phyloP scores from a whole-genome alignment of 2,113 vertebrate genomes.

The Hoplias malabaricus region DNA sequence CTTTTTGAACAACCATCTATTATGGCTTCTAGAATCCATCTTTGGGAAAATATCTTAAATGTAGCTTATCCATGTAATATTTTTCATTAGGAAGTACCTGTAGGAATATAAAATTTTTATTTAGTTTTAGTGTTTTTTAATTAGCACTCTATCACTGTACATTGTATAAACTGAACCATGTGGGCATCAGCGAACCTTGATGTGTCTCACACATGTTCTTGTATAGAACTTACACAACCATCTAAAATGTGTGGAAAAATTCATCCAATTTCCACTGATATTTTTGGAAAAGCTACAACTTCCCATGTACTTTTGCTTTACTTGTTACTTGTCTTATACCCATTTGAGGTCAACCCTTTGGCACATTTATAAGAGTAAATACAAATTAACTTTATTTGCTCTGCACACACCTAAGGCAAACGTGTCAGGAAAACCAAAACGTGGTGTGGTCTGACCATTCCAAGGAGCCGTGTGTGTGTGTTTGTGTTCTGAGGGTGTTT shows the following conservation, averaged over 20 bases:
- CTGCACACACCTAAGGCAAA: conserved; percentile 42
- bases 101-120: too few relatives aligned
- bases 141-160: too few relatives aligned
- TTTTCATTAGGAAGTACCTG: too few relatives aligned
- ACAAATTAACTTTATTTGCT: conserved; percentile 41
- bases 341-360: conserved; percentile 46
- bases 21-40: too few relatives aligned
- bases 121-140: too few relatives aligned
- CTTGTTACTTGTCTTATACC: background rate
- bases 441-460: conserved; percentile 32
- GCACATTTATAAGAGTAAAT: conserved; percentile 23
- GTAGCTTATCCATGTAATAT: too few relatives aligned
- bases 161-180: too few relatives aligned
- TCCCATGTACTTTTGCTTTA: background rate
- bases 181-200: too few relatives aligned
- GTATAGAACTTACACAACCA: background rate
- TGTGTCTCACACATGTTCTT: background rate
- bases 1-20: background rate
- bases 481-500: too few relatives aligned
- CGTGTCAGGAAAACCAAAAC: conserved; percentile 14
- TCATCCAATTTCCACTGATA: background rate
- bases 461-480: background rate
- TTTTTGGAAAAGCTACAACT: background rate
- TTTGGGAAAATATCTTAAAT: too few relatives aligned
- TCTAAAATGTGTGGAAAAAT: background rate